phyloP scores from a whole-genome alignment of 1,140 invertebrate species.

The Caenorhabditis elegans region WBcel235 BX284602.5:5624001-5624500 shows the following conservation, averaged over 20 bases:
- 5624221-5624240: constrained; percentile 54
- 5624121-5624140: constrained; percentile 93
- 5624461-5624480: constrained; percentile 36
- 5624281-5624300: constrained; percentile 59
- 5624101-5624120: constrained; percentile 94
- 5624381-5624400: constrained; percentile 49
- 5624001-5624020: constrained; percentile 77
- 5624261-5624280: constrained; percentile 48
- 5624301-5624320: constrained; percentile 63
- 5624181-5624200: constrained; percentile 39
- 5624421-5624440: constrained; percentile 52
- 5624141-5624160: constrained; percentile 67
- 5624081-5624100: constrained; percentile 84
- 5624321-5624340: constrained; percentile 62
- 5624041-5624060: constrained; percentile 99
- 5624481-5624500: not conserved
- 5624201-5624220: constrained; percentile 60
- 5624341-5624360: constrained; percentile 52
- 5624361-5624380: constrained; percentile 51
- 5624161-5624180: constrained; percentile 44
- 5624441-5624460: constrained; percentile 52
- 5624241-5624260: constrained; percentile 47
- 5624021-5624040: constrained; percentile 95
- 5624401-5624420: constrained; percentile 53
- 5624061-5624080: constrained; percentile 93